Percentiles rank a stretch among this genome's conserved stretches.
Conservation (phyloP, 2,888 invertebrate genomes). For the Pristionchus entomophagus region DNA sequence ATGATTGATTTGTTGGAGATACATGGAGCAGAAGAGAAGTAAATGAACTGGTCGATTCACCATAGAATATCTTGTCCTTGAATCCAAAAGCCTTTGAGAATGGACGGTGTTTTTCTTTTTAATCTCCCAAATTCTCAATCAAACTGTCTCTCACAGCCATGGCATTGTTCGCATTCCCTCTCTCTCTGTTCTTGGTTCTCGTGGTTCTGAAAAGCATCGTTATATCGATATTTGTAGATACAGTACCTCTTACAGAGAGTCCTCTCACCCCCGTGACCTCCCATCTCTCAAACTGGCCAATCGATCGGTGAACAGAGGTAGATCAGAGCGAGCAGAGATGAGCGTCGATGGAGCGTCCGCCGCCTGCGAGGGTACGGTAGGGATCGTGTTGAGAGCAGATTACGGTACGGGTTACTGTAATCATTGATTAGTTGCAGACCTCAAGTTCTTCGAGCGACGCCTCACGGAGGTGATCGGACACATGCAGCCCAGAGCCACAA, state of each 20-base stretch:
- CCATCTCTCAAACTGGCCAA: background rate
- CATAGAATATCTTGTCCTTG: background rate
- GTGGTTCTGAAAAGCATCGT: background rate
- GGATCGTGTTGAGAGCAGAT: background rate
- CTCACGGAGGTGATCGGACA: conserved; percentile 97
- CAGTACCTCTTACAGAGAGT: background rate
- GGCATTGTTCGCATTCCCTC: too few species aligned
- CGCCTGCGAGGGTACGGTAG: conserved; percentile 62
- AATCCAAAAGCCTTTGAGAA: background rate
- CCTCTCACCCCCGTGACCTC: background rate
- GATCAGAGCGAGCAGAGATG: conserved; percentile 10
- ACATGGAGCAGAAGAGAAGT: background rate
- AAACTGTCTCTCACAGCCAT: too few species aligned
- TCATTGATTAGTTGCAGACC: conserved; percentile 80
- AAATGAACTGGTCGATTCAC: background rate
- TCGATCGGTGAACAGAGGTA: background rate
- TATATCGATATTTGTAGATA: background rate
- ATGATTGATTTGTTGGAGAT: conserved; percentile 11
- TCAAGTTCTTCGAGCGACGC: conserved; percentile 96
- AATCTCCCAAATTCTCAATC: too few species aligned
- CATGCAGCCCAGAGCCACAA: conserved; percentile 91
- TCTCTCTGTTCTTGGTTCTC: too few species aligned
- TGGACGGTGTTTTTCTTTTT: too few species aligned
- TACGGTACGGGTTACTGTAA: background rate
- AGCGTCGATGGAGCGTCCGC: conserved; percentile 60